Base-by-base conservation (phyloP, 2,888 invertebrate genomes). In the Sphinx pinastri region DNA sequence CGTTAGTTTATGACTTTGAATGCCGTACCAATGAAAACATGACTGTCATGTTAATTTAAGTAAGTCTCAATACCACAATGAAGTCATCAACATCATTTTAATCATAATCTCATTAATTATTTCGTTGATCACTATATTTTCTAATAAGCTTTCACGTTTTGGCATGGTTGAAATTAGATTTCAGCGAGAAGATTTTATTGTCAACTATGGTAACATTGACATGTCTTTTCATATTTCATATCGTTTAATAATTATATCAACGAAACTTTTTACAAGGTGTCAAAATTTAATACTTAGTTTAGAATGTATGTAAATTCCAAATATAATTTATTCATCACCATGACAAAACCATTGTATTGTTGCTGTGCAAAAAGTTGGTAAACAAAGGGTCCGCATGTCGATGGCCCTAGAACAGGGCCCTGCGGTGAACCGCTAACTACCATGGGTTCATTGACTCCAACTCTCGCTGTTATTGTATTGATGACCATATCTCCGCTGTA, bases 371-470 rank as follows among this genome's bases (percentile, higher is more conserved):
- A 57, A 78, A 78, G 74, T 77, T 76, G 77, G 79, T 76, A 83
- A 82, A 80, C 76, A 81, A 84, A 83, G 79, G 76, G 75, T 75
- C 75, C 71, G 68, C 75, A 74, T 72, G 68, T 68, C 70, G 70
- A 75, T 77, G 72, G 75, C 84, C 84, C 80, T 87, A 84, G 82
- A 75, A 76, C 76, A 75, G 78, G 72, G 75, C 84, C 84, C 80
- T 87, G 88, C 74, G 89, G 88, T 87, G 82, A 80, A 83, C 88
- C 88, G 80, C 88, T 83, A 84, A 79, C 80, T 75, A 73, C 70
- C 75, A 69, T 73, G 81, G 54, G 86, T 86, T 87, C 83, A 76
- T 85, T 83, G 85, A 86, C 87, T 84, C 78, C 73, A 78, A 76
- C 75, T 85, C 83, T 85, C 83, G 76, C 81, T 84, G 80, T 84